Conservation (phyloP, 2,797 vertebrate genomes). For the Microctenopoma steveboyesi region DNA sequence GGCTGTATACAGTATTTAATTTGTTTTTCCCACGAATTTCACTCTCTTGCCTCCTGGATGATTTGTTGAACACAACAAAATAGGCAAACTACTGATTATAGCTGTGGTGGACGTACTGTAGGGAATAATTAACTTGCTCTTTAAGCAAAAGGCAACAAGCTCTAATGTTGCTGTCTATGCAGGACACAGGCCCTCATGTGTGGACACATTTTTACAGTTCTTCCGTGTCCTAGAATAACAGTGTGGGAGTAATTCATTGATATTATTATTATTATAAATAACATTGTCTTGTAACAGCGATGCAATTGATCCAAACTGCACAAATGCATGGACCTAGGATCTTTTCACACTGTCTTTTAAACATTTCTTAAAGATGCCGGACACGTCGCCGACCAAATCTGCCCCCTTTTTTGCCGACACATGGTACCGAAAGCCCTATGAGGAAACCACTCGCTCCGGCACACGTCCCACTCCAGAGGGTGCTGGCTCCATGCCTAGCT, state of each 20-base stretch:
- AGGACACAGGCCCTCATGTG: background rate
- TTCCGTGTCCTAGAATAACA: background rate
- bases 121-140: slow-evolving; percentile 9
- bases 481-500: slow-evolving; percentile 93
- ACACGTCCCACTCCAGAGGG: slow-evolving; percentile 92
- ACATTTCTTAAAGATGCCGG: slow-evolving; percentile 85
- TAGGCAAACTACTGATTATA: background rate
- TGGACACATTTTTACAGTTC: too few relatives aligned
- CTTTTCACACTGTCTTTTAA: background rate
- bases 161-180: slow-evolving; percentile 15
- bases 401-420: slow-evolving; percentile 93
- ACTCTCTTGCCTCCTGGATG: background rate
- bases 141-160: slow-evolving; percentile 28
- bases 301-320: too few relatives aligned
- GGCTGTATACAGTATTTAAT: background rate
- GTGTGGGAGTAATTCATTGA: too few relatives aligned
- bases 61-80: slow-evolving; percentile 1
- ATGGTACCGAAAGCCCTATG: slow-evolving; percentile 94
- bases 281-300: too few relatives aligned
- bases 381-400: slow-evolving; percentile 92
- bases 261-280: too few relatives aligned
- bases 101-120: background rate
- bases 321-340: background rate
- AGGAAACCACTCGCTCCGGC: slow-evolving; percentile 87
- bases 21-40: background rate